phyloP scores from a whole-genome alignment of 2,888 invertebrate species.

The Acrocyrtus sp. region DNA sequence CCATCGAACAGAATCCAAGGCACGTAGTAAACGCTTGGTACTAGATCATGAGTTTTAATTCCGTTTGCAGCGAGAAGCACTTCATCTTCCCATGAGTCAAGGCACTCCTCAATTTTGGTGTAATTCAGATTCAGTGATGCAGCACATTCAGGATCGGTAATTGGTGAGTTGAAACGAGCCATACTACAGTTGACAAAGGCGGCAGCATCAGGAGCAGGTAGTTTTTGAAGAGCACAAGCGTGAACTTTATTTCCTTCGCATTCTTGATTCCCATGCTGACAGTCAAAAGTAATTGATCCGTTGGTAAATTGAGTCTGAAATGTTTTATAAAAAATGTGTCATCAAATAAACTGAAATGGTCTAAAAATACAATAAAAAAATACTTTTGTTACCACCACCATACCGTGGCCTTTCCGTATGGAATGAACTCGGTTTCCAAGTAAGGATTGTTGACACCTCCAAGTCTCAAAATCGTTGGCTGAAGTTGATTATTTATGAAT shows the following conservation, averaged over 20 bases:
- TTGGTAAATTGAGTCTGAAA: constrained; percentile 42
- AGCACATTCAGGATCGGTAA: constrained; percentile 63
- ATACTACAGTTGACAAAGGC: constrained; percentile 64
- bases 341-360: background rate
- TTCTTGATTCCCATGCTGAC: constrained; percentile 64
- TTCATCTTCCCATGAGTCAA: constrained; percentile 57
- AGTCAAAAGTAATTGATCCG: constrained; percentile 58
- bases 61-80: constrained; percentile 60
- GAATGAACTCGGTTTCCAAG: constrained; percentile 44
- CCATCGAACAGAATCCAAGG: constrained; percentile 64
- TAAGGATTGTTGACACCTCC: constrained; percentile 44
- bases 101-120: constrained; percentile 59
- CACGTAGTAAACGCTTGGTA: constrained; percentile 63
- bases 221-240: constrained; percentile 63
- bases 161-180: constrained; percentile 55
- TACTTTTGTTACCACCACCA: background rate
- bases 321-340: constrained; percentile 4
- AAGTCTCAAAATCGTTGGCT: constrained; percentile 34
- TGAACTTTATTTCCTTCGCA: constrained; percentile 64
- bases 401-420: constrained; percentile 55
- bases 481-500: constrained; percentile 54
- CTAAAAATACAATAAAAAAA: background rate
- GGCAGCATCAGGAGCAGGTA: constrained; percentile 56
- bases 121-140: constrained; percentile 58
- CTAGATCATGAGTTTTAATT: constrained; percentile 61